A percentile compares a stretch with the other conserved stretches of the same genome.
These are phyloP conservation scores for Steinernema carpocapsae DNA, from an alignment of 2,888 invertebrate species.

Conservation along the genomic window DNA sequence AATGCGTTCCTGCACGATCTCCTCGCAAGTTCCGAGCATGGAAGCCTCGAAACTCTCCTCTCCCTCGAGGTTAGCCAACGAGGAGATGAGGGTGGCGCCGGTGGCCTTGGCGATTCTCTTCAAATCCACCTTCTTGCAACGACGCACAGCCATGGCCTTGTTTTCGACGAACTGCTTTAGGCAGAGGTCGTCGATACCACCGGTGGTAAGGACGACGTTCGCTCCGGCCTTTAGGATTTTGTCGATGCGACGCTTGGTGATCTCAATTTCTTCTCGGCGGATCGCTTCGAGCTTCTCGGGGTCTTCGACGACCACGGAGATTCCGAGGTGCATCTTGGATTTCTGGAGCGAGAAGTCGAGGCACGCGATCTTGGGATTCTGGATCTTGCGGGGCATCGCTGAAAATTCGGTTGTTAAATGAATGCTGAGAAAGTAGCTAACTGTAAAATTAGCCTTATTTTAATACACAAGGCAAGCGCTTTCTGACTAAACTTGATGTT, in stretches of 20 bases:
- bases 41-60: slow-evolving; percentile 92
- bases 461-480: too few relatives aligned
- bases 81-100: slow-evolving; percentile 87
- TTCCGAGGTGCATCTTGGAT: slow-evolving; percentile 98
- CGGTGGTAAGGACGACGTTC: slow-evolving; percentile 89
- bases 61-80: slow-evolving; percentile 96
- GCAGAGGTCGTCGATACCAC: slow-evolving; percentile 97
- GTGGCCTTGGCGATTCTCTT: slow-evolving; percentile 98
- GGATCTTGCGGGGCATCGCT: slow-evolving; percentile 77
- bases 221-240: slow-evolving; percentile 92
- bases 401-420: too few relatives aligned
- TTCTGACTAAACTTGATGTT: too few relatives aligned
- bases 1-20: slow-evolving; percentile 83
- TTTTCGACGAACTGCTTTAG: slow-evolving; percentile 97
- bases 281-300: slow-evolving; percentile 94
- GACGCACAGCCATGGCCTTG: slow-evolving; percentile 93
- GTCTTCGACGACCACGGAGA: slow-evolving; percentile 79
- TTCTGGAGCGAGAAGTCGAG: slow-evolving; percentile 96
- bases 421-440: too few relatives aligned
- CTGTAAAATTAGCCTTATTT: too few relatives aligned
- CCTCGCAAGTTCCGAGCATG: slow-evolving; percentile 85
- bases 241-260: slow-evolving; percentile 94
- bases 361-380: slow-evolving; percentile 94
- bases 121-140: slow-evolving; percentile 91
- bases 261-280: slow-evolving; percentile 88